Evolutionary conservation across 2,888 invertebrate species (phyloP), one percentile per base, ranked within the genome.

Genomic region (Hydraecia micacea): DNA sequence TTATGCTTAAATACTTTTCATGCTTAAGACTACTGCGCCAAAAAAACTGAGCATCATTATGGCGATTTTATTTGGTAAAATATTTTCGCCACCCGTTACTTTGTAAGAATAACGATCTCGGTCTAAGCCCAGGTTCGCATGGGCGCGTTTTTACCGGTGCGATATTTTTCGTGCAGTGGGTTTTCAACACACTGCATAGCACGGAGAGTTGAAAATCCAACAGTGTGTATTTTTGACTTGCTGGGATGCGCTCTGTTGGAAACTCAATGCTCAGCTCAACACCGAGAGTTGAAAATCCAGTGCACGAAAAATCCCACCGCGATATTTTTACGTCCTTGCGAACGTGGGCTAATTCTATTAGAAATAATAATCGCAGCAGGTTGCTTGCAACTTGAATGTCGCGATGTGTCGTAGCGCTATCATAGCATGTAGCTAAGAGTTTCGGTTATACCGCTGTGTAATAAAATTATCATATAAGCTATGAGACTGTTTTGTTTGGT

Each of bases 361-460:
- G 25, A 55, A 25, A 4, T 55, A 55, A n/a, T 69, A 46, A 25
- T 46, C 36, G 9, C 28, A 52, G 9, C 39, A 42, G 32, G 32
- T 49, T 73, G 49, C n/a, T 49, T 36, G 49, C 36, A 36, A 73
- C 36, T 36, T 49, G 6, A 55, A 52, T 52, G 18, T 42, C 15
- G 18, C 13, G 39, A 63, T 21, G 49, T 62, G 11, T 42, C 15
- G 46, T 58, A 42, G 15, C 13, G 52, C 32, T 36, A 21, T 77
- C n/a, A 28, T 77, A 25, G 42, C 73, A 25, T 42, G 18, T 25
- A 36, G 18, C 28, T 6, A 55, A 25, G 15, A 62, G 15, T 81
- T 63, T 74, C 5, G 21, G 81, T 75, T 36, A 13, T 11, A 55
- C 0, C 6, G 7, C 25, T 73, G 28, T 42, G 32, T 80, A 75